Percentiles rank a stretch among this genome's conserved stretches.
phyloP scores from a whole-genome alignment of 1,140 invertebrate genomes.

The Fopius arisanus region DNA sequence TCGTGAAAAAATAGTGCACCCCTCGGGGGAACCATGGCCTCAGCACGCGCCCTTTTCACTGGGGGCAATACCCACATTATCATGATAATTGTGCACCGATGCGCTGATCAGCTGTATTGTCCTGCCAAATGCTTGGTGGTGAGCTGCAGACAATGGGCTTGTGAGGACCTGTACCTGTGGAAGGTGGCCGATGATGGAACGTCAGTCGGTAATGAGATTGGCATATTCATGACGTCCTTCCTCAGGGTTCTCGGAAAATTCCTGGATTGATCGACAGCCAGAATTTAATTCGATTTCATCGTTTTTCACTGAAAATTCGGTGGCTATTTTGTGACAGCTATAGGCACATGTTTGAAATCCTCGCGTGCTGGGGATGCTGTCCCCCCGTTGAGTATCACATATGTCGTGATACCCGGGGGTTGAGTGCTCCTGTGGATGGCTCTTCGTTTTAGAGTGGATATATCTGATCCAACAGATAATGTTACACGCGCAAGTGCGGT shows the following conservation, averaged over 20 bases:
- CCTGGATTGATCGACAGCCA: no score
- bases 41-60: slow-evolving; percentile 31
- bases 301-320: no score
- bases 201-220: neutral
- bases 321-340: no score
- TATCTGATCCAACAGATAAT: slow-evolving; percentile 35
- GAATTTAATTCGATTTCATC: no score
- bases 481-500: slow-evolving; percentile 50
- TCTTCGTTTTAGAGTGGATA: neutral
- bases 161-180: neutral
- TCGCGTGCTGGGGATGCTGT: slow-evolving; percentile 45
- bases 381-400: slow-evolving; percentile 54
- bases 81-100: slow-evolving; percentile 62
- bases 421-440: slow-evolving; percentile 36
- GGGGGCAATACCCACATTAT: slow-evolving; percentile 50
- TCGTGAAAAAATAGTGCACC: slow-evolving; percentile 47
- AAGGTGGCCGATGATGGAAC: no score
- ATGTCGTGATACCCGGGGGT: slow-evolving; percentile 48
- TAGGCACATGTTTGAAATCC: slow-evolving; percentile 53
- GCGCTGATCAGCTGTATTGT: slow-evolving; percentile 60
- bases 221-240: neutral
- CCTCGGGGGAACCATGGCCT: slow-evolving; percentile 45
- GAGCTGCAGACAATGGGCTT: neutral
- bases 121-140: slow-evolving; percentile 56
- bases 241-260: no score